phyloP scores from a whole-genome alignment of 2,888 invertebrate genomes.

The Andrena marginata region DNA sequence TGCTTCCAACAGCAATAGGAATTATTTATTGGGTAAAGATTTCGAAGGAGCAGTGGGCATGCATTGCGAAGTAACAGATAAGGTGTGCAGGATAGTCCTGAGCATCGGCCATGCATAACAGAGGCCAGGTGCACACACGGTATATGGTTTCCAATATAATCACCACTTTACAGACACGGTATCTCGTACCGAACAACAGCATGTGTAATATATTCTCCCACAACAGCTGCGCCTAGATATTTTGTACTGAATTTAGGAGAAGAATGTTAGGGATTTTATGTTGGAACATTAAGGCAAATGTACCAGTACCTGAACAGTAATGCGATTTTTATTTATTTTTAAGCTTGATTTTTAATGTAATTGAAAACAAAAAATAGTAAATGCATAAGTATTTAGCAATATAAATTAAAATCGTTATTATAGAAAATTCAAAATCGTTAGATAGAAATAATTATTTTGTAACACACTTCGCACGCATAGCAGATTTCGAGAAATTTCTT shows the following conservation, averaged over 20 bases:
- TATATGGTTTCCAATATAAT: constrained; percentile 59
- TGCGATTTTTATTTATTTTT: too few species aligned
- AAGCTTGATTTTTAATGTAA: too few species aligned
- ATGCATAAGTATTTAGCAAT: too few species aligned
- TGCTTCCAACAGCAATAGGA: background rate
- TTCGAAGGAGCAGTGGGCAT: background rate
- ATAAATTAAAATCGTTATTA: too few species aligned
- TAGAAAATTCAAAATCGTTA: too few species aligned
- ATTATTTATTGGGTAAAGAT: background rate
- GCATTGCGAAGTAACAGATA: constrained; percentile 35
- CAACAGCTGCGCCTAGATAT: background rate
- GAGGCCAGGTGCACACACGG: constrained; percentile 77
- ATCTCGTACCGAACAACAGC: background rate
- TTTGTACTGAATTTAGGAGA: background rate
- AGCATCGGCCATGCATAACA: constrained; percentile 81
- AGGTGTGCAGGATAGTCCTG: constrained; percentile 32
- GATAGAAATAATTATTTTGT: too few species aligned
- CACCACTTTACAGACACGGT: background rate
- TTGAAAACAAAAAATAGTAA: too few species aligned
- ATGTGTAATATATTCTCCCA: background rate
- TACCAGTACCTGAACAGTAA: too few species aligned
- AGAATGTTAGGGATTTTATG: background rate
- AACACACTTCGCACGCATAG: too few species aligned
- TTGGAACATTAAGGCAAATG: background rate
- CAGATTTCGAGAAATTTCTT: too few species aligned